These are phyloP conservation scores for Pampus argenteus DNA, from an alignment of 2,797 vertebrate genomes.

Conservation along the genomic window DNA sequence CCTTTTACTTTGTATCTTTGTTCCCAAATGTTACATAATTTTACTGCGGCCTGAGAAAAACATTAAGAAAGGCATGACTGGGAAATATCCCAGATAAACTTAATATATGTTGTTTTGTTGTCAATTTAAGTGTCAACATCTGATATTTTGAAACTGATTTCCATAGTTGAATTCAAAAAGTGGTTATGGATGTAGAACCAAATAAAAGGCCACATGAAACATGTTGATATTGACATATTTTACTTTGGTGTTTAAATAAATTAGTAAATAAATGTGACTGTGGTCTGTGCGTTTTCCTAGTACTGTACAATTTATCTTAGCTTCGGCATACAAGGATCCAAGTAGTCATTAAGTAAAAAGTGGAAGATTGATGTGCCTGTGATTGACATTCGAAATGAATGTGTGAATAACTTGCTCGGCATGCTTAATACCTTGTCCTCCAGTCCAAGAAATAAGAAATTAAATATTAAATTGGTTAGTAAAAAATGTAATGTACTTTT, in stretches of 20 bases:
- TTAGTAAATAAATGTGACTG: neutral
- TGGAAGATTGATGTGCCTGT: no score
- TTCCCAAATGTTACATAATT: conserved; percentile 85
- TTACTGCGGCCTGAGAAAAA: conserved; percentile 81
- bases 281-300: neutral
- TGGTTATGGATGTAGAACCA: neutral
- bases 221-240: neutral
- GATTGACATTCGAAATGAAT: no score
- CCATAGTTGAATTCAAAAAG: neutral
- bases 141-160: neutral
- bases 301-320: neutral
- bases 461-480: no score
- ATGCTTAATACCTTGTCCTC: no score
- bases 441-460: no score
- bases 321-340: no score
- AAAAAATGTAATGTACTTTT: no score
- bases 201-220: conserved; percentile 1
- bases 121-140: neutral
- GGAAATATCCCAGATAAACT: conserved; percentile 47
- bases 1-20: conserved; percentile 82
- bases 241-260: neutral
- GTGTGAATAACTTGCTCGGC: no score
- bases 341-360: no score
- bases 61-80: conserved; percentile 78
- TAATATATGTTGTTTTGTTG: neutral